Evolutionary conservation across 1,140 invertebrate genomes (phyloP), one percentile per base, ranked within the genome.

Genomic region (Stegodyphus dumicola): DNA sequence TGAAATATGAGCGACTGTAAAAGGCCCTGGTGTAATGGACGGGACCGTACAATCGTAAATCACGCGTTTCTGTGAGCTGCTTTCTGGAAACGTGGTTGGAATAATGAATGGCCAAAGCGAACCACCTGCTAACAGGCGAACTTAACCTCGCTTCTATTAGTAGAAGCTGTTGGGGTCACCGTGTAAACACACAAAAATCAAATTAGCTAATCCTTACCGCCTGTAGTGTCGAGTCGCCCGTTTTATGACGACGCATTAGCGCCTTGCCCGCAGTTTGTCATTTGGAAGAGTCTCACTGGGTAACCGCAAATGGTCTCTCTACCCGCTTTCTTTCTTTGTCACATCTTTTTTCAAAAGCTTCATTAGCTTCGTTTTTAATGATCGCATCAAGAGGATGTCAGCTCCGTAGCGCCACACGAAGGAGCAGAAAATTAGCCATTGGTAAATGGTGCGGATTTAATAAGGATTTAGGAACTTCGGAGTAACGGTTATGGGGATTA

Each of bases 141-240:
- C 71, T 83, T 83, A 83, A 85, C 81, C 81, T 70, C 53, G 49
- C 74, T 49, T 56, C 73, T 76, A 77, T 76, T 67, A 77, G 64
- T 18, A 17, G 53, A 66, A 70, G 81, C 81, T 85, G 81, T 60
- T 75, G 81, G 74, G 81, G 81, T 85, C 81, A 85, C 18, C 65
- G 52, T 85, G 81, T 85, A 85, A 85, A 85, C 60, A 77, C 81
- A 77, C 81, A 76, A 85, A 85, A 85, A 85, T 85, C 81, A 85
- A 85, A 85, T 85, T 85, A 85, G 81, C 81, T 85, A 85, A 85
- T 85, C 81, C 81, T 56, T 77, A 85, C 81, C 81, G 81, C 81
- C 81, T 85, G 71, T 76, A 85, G 81, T 85, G 81, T 75, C 73
- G 74, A 83, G 70, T 85, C 64, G 60, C 65, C 74, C 81, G 65